Evolutionary conservation across 1,140 invertebrate species (phyloP), one percentile per base, ranked within the genome.

Genomic region (Aethina tumida): DNA sequence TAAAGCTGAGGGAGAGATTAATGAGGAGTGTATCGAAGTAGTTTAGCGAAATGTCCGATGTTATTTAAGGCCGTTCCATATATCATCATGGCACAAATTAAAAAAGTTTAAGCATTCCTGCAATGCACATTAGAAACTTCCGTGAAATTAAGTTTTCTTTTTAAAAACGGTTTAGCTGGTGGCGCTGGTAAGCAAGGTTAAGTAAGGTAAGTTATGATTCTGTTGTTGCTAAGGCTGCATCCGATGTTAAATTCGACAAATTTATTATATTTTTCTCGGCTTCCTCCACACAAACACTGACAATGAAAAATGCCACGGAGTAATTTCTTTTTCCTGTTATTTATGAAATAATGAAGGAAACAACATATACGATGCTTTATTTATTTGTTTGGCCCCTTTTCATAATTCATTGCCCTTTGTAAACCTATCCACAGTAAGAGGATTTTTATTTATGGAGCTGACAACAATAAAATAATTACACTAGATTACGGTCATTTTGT

Each of bases 321-420:
- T 32, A 40, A 40, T 45, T 39, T 45, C 43, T 40, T 45, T 39
- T 26, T 14, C 35, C 35, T 26, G 36, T 44, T 44, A 44, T 44
- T 44, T 44, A 44, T 39, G 42, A 39, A 44, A 44, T 44, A 44
- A 44, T 45, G 37, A 35, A 40, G 42, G 32, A 44, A 35, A 21
- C 17, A 29, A 39, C 33, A 35, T 35, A 35, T 35, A 19, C 33
- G 9, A 24, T 5, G 13, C 24, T 13, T 14, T 24, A 35, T 35
- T 24, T 35, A 35, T 24, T 19, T 17, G 9, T n/a, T 24, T 14
- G 13, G 9, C 26, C 24, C 26, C 26, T 24, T 25, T 24, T 25
- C 26, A 25, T 25, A 35, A 25, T 24, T 25, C 20, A 7, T 15
- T 24, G 19, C 19, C 14, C 17, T 35, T 35, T 7, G 14, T 26